Percentiles rank a stretch among this genome's conserved stretches.
Conservation (phyloP, 2,888 invertebrate species). For the Clanis bilineata region DNA sequence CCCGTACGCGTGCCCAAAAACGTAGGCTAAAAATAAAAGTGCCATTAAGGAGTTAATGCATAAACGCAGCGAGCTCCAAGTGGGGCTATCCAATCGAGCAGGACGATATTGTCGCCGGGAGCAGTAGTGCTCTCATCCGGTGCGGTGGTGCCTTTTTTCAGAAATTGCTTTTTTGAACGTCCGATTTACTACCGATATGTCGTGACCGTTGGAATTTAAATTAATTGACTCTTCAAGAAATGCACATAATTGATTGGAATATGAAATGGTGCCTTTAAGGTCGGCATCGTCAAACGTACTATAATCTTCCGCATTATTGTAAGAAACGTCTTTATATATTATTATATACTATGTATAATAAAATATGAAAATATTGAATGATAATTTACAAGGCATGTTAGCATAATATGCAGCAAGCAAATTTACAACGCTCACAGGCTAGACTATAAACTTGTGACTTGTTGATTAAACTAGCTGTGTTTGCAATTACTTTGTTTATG, state of each 20-base stretch:
- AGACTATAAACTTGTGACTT: no score
- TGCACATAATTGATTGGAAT: background rate
- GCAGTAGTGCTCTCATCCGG: constrained; percentile 28
- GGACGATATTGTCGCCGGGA: constrained; percentile 43
- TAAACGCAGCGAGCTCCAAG: constrained; percentile 59
- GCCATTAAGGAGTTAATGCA: constrained; percentile 75
- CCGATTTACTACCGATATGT: constrained; percentile 4
- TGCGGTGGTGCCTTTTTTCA: constrained; percentile 34
- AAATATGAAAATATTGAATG: no score
- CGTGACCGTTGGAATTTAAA: constrained; percentile 4
- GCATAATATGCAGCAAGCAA: no score
- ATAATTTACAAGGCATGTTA: no score
- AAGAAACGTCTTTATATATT: no score
- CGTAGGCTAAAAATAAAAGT: constrained; percentile 72
- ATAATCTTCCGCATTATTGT: no score
- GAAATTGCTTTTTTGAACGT: background rate
- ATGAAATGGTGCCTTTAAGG: no score
- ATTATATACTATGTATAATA: no score
- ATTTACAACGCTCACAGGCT: no score
- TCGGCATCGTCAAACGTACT: no score
- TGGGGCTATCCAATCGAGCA: constrained; percentile 39
- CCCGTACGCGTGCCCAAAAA: constrained; percentile 60
- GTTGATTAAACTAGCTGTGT: no score
- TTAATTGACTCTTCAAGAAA: background rate
- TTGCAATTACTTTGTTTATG: no score